phyloP scores from a whole-genome alignment of 23 tunicate genomes.

The Trididemnum nubilum region DNA sequence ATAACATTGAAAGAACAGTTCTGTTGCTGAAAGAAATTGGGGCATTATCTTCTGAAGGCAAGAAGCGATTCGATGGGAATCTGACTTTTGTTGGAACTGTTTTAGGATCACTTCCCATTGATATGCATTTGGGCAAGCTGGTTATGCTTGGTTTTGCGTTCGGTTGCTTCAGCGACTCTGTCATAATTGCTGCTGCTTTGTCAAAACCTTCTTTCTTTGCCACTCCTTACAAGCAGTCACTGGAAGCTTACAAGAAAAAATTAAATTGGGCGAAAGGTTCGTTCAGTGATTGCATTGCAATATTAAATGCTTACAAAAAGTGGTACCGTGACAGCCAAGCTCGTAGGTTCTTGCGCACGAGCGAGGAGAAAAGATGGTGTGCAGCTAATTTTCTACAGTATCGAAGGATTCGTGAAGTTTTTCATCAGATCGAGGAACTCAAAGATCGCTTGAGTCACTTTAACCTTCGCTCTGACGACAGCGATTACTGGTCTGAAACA shows the following conservation, averaged over 20 bases:
- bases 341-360: slow-evolving; percentile 35
- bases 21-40: slow-evolving; percentile 84
- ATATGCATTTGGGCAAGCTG: slow-evolving; percentile 82
- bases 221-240: slow-evolving; percentile 45
- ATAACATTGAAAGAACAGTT: slow-evolving; percentile 77
- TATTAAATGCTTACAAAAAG: slow-evolving; percentile 60
- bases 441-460: slow-evolving; percentile 45
- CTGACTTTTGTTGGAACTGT: slow-evolving; percentile 87
- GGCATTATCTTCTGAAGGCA: slow-evolving; percentile 49
- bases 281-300: slow-evolving; percentile 80
- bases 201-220: slow-evolving; percentile 76
- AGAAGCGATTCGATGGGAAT: slow-evolving; percentile 72
- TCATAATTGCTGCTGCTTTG: slow-evolving; percentile 85
- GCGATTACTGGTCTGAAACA: slow-evolving; percentile 36
- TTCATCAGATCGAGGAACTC: slow-evolving; percentile 62
- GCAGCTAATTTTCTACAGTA: slow-evolving; percentile 60
- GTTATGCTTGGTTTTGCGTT: slow-evolving; percentile 81
- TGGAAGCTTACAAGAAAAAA: slow-evolving; percentile 50
- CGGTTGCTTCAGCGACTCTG: slow-evolving; percentile 78
- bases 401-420: slow-evolving; percentile 56
- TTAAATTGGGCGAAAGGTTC: slow-evolving; percentile 75
- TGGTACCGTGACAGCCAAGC: slow-evolving; percentile 48
- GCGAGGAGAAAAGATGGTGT: slow-evolving; percentile 66
- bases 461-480: slow-evolving; percentile 67
- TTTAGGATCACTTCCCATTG: slow-evolving; percentile 73